phyloP scores from a whole-genome alignment of 2,113 vertebrate genomes.

The Campylomormyrus numenius region DNA sequence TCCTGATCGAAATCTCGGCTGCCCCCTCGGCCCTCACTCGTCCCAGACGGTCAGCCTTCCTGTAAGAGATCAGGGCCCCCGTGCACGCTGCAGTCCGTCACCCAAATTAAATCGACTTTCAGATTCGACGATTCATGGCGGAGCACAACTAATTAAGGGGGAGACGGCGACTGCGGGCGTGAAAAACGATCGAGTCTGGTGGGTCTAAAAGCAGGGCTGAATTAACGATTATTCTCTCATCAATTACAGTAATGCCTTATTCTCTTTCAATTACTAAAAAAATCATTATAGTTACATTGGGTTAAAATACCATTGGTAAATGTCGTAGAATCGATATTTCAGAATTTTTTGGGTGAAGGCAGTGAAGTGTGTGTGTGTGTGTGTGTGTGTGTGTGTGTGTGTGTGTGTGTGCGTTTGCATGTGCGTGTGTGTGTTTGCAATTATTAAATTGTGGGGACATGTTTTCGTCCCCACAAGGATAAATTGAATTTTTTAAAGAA shows the following conservation, averaged over 20 bases:
- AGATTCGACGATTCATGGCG: not conserved
- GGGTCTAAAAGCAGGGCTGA: conserved; percentile 5
- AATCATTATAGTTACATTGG: not conserved
- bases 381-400: not conserved
- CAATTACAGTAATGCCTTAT: conserved; percentile 8
- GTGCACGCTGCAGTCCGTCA: not conserved
- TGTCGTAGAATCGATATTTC: not conserved
- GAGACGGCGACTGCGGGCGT: not conserved
- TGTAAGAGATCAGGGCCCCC: not conserved
- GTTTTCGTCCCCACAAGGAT: not conserved
- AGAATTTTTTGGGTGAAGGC: not conserved
- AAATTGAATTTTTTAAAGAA: not conserved
- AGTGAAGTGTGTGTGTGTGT: not conserved
- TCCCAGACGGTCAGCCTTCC: not conserved
- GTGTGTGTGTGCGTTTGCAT: not conserved
- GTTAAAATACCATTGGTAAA: not conserved
- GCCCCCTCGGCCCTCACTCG: not conserved
- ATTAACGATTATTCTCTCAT: conserved; percentile 8
- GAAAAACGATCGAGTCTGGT: conserved; percentile 11
- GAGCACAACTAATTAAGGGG: not conserved
- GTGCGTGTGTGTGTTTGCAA: not conserved
- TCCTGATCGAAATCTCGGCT: not conserved
- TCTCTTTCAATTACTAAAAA: conserved; percentile 15
- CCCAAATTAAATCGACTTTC: conserved; percentile 11
- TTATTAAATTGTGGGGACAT: not conserved